Conservation (phyloP, 2,888 invertebrate species). For the Drosophila lutescens region DNA sequence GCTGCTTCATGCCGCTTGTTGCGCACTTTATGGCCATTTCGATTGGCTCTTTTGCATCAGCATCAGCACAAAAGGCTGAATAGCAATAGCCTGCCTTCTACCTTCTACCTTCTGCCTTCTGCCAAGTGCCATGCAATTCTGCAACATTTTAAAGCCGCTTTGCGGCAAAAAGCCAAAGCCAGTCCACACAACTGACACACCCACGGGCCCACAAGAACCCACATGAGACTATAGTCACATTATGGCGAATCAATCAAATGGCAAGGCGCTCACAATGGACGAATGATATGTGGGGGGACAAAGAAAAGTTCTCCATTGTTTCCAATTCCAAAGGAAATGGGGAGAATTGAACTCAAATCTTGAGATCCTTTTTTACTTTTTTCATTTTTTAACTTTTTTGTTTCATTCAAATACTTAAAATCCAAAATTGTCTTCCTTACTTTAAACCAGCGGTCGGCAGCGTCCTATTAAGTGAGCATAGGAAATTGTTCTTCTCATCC, state of each 20-base stretch:
- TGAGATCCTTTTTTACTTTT: no score
- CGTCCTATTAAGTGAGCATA: no score
- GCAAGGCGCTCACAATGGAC: background rate
- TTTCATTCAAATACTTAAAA: no score
- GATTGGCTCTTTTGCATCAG: conserved; percentile 27
- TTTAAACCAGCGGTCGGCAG: no score
- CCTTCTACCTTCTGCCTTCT: conserved; percentile 5
- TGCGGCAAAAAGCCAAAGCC: conserved; percentile 2
- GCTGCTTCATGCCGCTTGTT: conserved; percentile 51
- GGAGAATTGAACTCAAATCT: no score
- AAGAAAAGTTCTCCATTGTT: background rate
- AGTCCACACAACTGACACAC: background rate
- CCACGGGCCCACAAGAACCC: background rate
- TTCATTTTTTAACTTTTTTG: no score
- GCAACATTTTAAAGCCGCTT: conserved; percentile 30
- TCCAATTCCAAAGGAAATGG: no score
- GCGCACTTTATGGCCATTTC: conserved; percentile 55
- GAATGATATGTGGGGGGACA: background rate
- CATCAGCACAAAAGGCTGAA: conserved; percentile 34
- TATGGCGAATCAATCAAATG: conserved; percentile 44
- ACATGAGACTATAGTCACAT: conserved; percentile 27
- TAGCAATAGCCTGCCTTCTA: conserved; percentile 6
- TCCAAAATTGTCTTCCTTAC: no score
- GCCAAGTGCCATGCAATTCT: conserved; percentile 38
- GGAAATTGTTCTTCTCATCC: no score